Evolutionary conservation across 2,113 vertebrate species (phyloP), one percentile per base, ranked within the genome.

Genomic region (Lagenorhynchus albirostris): DNA sequence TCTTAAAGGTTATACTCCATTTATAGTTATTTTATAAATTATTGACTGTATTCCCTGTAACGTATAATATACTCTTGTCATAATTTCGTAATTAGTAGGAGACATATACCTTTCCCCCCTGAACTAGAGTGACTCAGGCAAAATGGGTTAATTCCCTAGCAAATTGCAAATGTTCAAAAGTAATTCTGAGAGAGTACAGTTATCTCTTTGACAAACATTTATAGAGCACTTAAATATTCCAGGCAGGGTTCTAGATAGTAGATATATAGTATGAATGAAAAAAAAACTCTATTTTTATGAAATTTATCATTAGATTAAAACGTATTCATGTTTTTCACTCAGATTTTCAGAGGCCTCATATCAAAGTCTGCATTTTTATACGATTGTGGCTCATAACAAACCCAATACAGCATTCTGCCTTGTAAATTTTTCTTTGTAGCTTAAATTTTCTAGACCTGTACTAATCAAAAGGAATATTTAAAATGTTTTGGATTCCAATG

Each of bases 291-390:
- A 17, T 26, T 74, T 15, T 63, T 70, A 41, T 0, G 2, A 20
- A 33, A 73, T 91, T 95, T 92, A 65, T 89, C 25, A 81, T 95
- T 95, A 95, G 50, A 58, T 80, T 67, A 88, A 95, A 91, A 44
- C 31, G 73, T 77, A 41, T 50, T 94, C 36, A 67, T 65, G 58
- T 62, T 86, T 83, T 95, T 83, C 18, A 81, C 58, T 94, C 47
- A 76, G 26, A 68, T 82, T 92, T 95, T 94, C 36, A 89, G 55
- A 76, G 23, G 13, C 68, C 20, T 91, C 2, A 23, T n/a, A 67
- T 36, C 29, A 91, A 53, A 73, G 89, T 85, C 18, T 88, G 1
- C 31, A 70, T 88, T 91, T 95, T 89, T 58, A 80, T 86, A 31
- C n/a, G 12, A 74, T 76, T 91, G 6, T 97, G 53, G 8, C 38